These are phyloP conservation scores for Exephanes ischioxanthus DNA, from an alignment of 2,888 invertebrate genomes.

Conservation along the genomic window DNA sequence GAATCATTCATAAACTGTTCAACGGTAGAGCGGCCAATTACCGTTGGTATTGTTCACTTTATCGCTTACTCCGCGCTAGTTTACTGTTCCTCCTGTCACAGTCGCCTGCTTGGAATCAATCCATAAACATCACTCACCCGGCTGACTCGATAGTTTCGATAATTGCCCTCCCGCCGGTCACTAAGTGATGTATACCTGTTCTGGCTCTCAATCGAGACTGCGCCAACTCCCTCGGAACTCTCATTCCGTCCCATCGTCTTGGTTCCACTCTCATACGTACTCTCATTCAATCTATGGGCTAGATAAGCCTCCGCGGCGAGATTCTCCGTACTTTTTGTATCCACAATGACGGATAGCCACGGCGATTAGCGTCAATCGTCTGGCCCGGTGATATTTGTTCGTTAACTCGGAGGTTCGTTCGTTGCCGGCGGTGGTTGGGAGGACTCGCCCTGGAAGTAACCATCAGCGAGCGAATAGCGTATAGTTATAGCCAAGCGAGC, in stretches of 20 bases:
- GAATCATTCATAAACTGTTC: not conserved
- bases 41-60: not conserved
- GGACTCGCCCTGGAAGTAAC: conserved; percentile 59
- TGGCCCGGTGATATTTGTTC: conserved; percentile 75
- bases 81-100: conserved; percentile 5
- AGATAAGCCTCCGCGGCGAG: conserved; percentile 30
- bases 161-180: conserved; percentile 53
- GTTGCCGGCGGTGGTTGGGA: conserved; percentile 54
- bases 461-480: conserved; percentile 41
- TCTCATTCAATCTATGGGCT: conserved; percentile 41
- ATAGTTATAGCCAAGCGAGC: conserved; percentile 48
- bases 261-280: conserved; percentile 22
- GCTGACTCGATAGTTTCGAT: conserved; percentile 57
- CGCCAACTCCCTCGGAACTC: not conserved
- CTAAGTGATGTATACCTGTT: conserved; percentile 21
- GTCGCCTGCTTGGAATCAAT: conserved; percentile 45
- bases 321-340: conserved; percentile 56
- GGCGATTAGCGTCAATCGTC: conserved; percentile 74
- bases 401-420: conserved; percentile 68
- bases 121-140: conserved; percentile 51
- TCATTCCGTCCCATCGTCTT: conserved; percentile 36
- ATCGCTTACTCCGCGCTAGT: conserved; percentile 1
- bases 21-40: not conserved
- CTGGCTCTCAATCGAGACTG: conserved; percentile 19
- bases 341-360: conserved; percentile 71